These are phyloP conservation scores for Conomelus anceps DNA, from an alignment of 2,888 invertebrate genomes.

Conservation along the genomic window DNA sequence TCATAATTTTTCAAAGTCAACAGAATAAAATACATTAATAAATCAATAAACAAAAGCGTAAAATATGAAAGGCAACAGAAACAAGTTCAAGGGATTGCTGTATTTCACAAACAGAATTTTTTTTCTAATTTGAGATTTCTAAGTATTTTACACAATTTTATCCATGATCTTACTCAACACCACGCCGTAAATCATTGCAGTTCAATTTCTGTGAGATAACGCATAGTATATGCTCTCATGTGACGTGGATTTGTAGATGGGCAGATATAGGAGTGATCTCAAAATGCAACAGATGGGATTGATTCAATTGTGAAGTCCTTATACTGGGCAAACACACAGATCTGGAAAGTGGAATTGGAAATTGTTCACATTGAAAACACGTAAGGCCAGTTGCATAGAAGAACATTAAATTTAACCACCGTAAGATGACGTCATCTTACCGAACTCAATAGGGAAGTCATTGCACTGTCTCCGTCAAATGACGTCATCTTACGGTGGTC, in stretches of 20 bases:
- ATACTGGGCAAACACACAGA: slow-evolving; percentile 87
- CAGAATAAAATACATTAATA: neutral
- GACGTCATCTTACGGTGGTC: too few species aligned
- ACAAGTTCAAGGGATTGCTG: neutral
- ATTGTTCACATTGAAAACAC: too few species aligned
- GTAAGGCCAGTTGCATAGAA: too few species aligned
- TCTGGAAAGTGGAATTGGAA: slow-evolving; percentile 55
- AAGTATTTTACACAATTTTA: too few species aligned
- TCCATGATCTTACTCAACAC: neutral
- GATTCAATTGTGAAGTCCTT: slow-evolving; percentile 86
- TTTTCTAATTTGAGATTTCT: too few species aligned
- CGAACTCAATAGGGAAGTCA: too few species aligned
- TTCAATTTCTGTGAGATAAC: neutral
- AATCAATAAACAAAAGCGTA: neutral
- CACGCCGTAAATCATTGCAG: neutral
- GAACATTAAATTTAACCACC: too few species aligned
- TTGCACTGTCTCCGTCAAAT: too few species aligned
- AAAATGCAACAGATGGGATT: slow-evolving; percentile 51
- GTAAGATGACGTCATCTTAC: too few species aligned
- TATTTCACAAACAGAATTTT: neutral
- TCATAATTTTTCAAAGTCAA: neutral
- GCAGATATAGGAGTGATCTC: slow-evolving; percentile 75
- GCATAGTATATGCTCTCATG: slow-evolving; percentile 64
- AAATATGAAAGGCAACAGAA: neutral
- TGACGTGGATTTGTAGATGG: slow-evolving; percentile 56